Evolutionary conservation across 2,797 vertebrate species (phyloP).

Genomic region (Melanotaenia nigrans): DNA sequence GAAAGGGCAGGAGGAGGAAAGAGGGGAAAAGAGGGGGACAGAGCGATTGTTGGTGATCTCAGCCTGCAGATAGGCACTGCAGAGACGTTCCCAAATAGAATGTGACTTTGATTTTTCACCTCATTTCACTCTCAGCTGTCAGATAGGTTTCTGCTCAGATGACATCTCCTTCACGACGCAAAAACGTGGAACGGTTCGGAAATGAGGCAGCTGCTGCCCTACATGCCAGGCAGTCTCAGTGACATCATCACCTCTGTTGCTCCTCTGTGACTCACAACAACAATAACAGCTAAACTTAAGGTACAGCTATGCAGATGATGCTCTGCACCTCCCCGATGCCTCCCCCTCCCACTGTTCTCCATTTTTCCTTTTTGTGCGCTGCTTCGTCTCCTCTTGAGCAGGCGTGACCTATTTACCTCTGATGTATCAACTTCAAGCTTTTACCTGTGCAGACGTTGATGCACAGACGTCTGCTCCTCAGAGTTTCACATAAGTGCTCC

Average conservation of each 20-base stretch:
- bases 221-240: conserved; percentile 65
- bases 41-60: conserved; percentile 70
- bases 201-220: conserved; percentile 84
- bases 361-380: conserved; percentile 45
- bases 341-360: neutral
- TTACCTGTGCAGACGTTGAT: conserved; percentile 63
- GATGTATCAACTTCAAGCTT: conserved; percentile 51
- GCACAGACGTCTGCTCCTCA: conserved; percentile 43
- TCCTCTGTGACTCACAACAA: conserved; percentile 74
- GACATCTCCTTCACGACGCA: conserved; percentile 80
- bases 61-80: conserved; percentile 74
- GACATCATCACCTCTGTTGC: conserved; percentile 71
- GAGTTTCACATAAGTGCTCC: conserved; percentile 28
- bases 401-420: conserved; percentile 68
- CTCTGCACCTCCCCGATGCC: conserved; percentile 27
- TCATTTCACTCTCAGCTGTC: conserved; percentile 87
- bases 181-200: conserved; percentile 78
- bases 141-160: conserved; percentile 80
- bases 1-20: conserved; percentile 1
- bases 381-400: conserved; percentile 38
- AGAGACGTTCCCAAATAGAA: conserved; percentile 79
- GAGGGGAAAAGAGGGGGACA: conserved; percentile 1
- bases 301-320: conserved; percentile 63
- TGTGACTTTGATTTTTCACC: conserved; percentile 87
- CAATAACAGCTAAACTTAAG: conserved; percentile 65